Percentiles rank a stretch among this genome's conserved stretches.
Conservation (phyloP, 2,797 vertebrate species). For the Hephaestus fuliginosus region DNA sequence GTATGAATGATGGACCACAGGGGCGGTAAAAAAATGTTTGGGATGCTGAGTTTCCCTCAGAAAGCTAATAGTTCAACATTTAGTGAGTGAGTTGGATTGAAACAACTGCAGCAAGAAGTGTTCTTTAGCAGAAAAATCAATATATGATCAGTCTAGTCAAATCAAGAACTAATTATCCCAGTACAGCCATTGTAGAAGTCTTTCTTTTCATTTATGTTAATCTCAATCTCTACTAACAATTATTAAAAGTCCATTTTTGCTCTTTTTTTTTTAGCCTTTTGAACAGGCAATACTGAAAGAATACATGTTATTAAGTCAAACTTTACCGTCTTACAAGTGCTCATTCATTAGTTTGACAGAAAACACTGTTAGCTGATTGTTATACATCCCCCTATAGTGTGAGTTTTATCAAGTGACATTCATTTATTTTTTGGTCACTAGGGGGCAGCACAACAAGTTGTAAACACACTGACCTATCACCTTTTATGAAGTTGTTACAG, state of each 20-base stretch:
- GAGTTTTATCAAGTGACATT: background rate
- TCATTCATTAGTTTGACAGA: background rate
- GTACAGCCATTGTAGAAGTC: conserved; percentile 65
- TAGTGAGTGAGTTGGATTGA: background rate
- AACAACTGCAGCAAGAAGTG: conserved; percentile 4
- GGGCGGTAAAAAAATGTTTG: conserved; percentile 1
- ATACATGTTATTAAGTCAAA: background rate
- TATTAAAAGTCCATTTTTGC: background rate
- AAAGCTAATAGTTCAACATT: conserved; percentile 11
- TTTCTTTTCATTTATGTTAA: background rate
- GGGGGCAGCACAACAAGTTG: background rate
- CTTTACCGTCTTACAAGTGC: background rate
- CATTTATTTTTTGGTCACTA: background rate
- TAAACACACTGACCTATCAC: background rate
- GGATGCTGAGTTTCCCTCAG: background rate
- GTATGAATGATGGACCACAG: conserved; percentile 30
- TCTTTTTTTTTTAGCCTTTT: background rate
- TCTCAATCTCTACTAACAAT: background rate
- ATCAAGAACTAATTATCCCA: conserved; percentile 8
- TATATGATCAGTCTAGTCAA: conserved; percentile 8
- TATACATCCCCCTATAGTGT: background rate
- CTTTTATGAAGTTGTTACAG: background rate
- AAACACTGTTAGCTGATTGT: background rate
- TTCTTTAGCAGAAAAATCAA: background rate
- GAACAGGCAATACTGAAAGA: background rate